Base-by-base conservation (phyloP, 2,113 vertebrate species). In the Tauraco erythrolophus region DNA sequence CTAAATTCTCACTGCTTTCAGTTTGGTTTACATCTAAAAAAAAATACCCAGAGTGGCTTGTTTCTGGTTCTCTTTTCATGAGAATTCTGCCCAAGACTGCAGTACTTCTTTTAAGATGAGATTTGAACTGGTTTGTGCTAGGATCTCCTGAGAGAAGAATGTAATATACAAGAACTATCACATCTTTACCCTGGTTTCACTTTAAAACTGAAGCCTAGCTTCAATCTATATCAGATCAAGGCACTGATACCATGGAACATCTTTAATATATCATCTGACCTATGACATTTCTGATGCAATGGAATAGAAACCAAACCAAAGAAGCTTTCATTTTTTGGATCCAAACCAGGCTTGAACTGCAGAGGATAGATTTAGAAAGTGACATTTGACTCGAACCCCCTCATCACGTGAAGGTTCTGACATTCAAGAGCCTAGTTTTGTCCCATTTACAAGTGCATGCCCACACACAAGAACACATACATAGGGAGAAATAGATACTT, bases 181-280 rank as follows among this genome's bases (percentile, higher is more conserved):
- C 76, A 80, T 58, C 50, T 90, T 83, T 65, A 53, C 16, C 18
- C 31, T 74, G 15, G 15, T 90, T 88, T 90, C 79, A 54, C 84
- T 88, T 88, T 74, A 61, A 96, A 92, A 65, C 19, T 46, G 37
- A 88, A 85, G 8, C 24, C 21, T 77, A n/a, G n/a, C 66, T 83
- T 74, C 90, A 86, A 54, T 90, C 45, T 90, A 39, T 94, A 90
- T 88, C 58, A n/a, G 25, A 84, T 84, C 62, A 95, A 92, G n/a
- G 14, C 53, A 54, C 10, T 66, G 46, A 50, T 82, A 41, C 69
- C 0, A 1, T 23, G 57, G 23, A 65, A 6, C 12, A 11, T 89
- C 69, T 89, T 92, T 93, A 64, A 57, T 85, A 57, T 57, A 30
- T 57, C 70, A 10, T 74, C 61, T 84, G 81, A 82, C 50, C 62